These are phyloP conservation scores for Petrocephalus sullivani DNA, from an alignment of 2,797 vertebrate genomes.

Conservation along the genomic window DNA sequence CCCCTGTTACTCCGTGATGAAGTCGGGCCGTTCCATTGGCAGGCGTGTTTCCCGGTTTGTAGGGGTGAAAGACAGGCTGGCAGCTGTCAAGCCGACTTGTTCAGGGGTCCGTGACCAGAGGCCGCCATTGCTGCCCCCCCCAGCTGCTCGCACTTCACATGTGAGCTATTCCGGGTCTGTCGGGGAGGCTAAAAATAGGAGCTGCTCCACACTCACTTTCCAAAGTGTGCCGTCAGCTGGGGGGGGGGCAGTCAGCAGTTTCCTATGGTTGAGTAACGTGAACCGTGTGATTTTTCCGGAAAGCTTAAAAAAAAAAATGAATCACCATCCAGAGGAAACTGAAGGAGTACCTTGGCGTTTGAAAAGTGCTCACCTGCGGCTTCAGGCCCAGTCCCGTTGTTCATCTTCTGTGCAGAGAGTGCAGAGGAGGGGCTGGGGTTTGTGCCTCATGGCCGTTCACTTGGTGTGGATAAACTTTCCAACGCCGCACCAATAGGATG, in stretches of 20 bases:
- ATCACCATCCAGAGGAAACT: neutral
- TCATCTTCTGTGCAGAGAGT: neutral
- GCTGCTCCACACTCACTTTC: neutral
- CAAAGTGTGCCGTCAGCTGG: constrained; percentile 15
- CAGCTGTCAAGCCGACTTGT: neutral
- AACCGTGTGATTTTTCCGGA: constrained; percentile 14
- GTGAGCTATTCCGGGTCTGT: constrained; percentile 40
- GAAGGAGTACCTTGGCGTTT: neutral
- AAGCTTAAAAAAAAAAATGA: neutral
- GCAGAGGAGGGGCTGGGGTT: neutral
- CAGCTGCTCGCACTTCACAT: constrained; percentile 35
- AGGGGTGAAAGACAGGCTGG: neutral
- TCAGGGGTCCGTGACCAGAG: neutral
- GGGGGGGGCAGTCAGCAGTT: neutral
- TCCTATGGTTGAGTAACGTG: neutral
- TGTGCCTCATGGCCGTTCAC: neutral
- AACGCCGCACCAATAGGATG: neutral
- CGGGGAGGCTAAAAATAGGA: constrained; percentile 40
- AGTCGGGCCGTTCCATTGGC: neutral
- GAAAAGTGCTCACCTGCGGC: neutral
- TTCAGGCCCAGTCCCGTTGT: neutral
- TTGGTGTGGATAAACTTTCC: neutral
- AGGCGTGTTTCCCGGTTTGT: neutral
- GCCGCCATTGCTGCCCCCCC: neutral
- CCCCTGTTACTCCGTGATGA: neutral